Evolutionary conservation across 1,140 invertebrate species (phyloP).

Genomic region (Andrena cerasifolii): DNA sequence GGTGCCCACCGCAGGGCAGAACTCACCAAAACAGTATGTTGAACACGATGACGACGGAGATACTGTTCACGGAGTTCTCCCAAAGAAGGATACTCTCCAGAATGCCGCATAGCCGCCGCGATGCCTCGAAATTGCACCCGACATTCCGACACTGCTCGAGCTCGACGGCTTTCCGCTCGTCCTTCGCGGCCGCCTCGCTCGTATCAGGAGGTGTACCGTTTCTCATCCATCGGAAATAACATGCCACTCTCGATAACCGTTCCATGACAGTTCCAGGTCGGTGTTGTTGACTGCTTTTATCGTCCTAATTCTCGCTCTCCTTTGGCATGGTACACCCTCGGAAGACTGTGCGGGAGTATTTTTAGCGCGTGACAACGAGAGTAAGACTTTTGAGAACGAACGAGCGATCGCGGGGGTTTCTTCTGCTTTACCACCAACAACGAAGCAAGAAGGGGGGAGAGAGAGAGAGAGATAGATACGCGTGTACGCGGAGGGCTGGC

Average conservation of each 20-base stretch:
- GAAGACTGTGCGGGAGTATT: conserved; percentile 54
- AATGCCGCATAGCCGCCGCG: conserved; percentile 56
- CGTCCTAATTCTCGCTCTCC: conserved; percentile 53
- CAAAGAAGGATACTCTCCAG: conserved; percentile 76
- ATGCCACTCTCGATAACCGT: conserved; percentile 44
- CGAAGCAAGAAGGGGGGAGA: conserved; percentile 23
- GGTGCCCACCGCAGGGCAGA: too few relatives aligned
- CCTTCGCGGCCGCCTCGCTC: conserved; percentile 6
- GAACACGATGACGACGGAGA: conserved; percentile 55
- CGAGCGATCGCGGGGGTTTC: conserved; percentile 46
- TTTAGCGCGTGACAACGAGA: conserved; percentile 61
- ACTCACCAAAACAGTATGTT: conserved; percentile 57
- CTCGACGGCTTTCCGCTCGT: conserved; percentile 7
- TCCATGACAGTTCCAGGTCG: conserved; percentile 59
- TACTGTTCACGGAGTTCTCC: conserved; percentile 77
- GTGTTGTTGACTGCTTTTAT: conserved; percentile 39
- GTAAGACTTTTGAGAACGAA: conserved; percentile 55
- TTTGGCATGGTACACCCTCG: conserved; percentile 57
- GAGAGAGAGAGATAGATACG: background rate
- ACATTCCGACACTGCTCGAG: conserved; percentile 39
- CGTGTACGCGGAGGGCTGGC: background rate
- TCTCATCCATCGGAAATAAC: conserved; percentile 52
- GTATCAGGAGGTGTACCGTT: conserved; percentile 29
- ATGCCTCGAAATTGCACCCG: conserved; percentile 32
- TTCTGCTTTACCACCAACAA: conserved; percentile 38